Evolutionary conservation across 2,888 invertebrate genomes (phyloP).

Genomic region (Drosophila algonquin): DNA sequence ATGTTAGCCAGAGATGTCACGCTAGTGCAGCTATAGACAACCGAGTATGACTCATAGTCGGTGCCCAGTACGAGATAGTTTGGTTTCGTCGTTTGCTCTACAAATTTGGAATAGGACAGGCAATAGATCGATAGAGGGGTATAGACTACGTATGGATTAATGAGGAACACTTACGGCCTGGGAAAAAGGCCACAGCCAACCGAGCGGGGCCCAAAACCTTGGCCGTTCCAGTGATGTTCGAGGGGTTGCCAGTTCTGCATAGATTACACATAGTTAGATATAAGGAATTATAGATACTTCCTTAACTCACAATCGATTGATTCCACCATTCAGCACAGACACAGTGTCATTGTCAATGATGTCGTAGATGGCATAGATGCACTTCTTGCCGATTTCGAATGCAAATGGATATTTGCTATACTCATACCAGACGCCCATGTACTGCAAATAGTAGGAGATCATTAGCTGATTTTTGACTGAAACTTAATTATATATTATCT

Average conservation of each 20-base stretch:
- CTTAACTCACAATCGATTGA: constrained; percentile 76
- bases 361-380: constrained; percentile 88
- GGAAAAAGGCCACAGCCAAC: constrained; percentile 74
- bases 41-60: constrained; percentile 86
- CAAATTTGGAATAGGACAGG: background rate
- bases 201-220: constrained; percentile 75
- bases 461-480: background rate
- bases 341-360: constrained; percentile 84
- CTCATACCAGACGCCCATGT: constrained; percentile 91
- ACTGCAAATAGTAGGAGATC: constrained; percentile 84
- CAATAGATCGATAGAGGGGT: background rate
- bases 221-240: constrained; percentile 74
- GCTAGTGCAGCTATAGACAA: constrained; percentile 87
- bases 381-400: constrained; percentile 90
- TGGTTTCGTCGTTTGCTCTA: constrained; percentile 48
- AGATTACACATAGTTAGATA: background rate
- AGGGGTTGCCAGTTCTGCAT: constrained; percentile 66
- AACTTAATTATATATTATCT: background rate
- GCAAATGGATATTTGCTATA: constrained; percentile 90
- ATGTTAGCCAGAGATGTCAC: constrained; percentile 68
- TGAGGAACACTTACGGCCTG: constrained; percentile 60
- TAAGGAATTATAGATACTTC: background rate
- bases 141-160: too few relatives aligned
- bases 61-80: constrained; percentile 87
- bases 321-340: constrained; percentile 84